phyloP scores from a whole-genome alignment of 2,797 vertebrate genomes.

The Dendrocincla tyrannina region DNA sequence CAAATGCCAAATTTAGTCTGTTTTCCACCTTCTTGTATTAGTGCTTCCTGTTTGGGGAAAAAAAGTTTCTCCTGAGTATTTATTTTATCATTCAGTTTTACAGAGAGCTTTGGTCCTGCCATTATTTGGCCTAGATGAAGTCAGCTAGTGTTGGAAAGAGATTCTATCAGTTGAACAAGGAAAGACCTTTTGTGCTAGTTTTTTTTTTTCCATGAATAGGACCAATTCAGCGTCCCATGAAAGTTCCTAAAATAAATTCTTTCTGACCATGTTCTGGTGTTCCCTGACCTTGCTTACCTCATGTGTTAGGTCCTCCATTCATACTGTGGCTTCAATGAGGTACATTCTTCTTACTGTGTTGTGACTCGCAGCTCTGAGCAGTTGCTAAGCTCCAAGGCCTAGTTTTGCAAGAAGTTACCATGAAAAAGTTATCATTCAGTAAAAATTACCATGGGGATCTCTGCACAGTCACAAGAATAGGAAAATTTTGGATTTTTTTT shows the following conservation, averaged over 20 bases:
- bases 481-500: background rate
- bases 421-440: background rate
- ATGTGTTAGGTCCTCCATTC: background rate
- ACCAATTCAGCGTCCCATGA: background rate
- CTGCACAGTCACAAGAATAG: background rate
- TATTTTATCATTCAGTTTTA: background rate
- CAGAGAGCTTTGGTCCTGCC: background rate
- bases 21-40: background rate
- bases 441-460: background rate
- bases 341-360: background rate
- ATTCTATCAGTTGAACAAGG: background rate
- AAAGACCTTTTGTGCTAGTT: background rate
- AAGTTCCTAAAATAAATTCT: background rate
- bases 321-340: background rate
- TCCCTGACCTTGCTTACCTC: background rate
- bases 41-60: background rate
- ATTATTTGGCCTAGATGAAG: background rate
- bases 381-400: background rate
- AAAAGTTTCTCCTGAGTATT: background rate
- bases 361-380: background rate
- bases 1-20: background rate
- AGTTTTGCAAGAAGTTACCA: background rate
- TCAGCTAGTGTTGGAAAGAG: background rate
- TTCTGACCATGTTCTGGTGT: background rate
- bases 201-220: background rate